Conservation (phyloP, 2,113 vertebrate species). For the Antennarius striatus region DNA sequence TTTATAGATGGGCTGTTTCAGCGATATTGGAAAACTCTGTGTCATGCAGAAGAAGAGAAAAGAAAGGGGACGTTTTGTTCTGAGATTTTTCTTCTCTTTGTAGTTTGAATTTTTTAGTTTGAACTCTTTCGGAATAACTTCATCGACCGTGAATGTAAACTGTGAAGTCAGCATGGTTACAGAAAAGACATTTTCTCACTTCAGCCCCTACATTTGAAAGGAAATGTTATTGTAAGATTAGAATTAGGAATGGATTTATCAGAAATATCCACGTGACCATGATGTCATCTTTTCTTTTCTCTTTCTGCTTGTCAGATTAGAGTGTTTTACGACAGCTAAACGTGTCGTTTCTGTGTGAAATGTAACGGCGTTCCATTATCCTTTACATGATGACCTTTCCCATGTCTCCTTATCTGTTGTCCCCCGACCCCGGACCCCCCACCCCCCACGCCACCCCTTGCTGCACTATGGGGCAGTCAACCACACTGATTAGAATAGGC, state of each 20-base stretch:
- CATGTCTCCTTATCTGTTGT: slow-evolving; percentile 2
- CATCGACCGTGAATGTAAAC: not conserved
- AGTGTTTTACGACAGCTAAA: no score
- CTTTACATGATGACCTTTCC: not conserved
- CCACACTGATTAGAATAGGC: slow-evolving; percentile 76
- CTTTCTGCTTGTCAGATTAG: no score
- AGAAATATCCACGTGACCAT: no score
- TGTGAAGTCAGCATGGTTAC: not conserved
- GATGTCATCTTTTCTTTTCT: no score
- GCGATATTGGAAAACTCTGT: slow-evolving; percentile 36
- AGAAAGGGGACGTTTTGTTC: slow-evolving; percentile 9
- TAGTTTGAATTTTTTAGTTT: not conserved
- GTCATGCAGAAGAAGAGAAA: slow-evolving; percentile 21
- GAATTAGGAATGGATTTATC: no score
- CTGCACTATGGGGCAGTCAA: slow-evolving; percentile 55
- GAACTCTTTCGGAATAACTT: not conserved
- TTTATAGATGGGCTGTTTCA: slow-evolving; percentile 26
- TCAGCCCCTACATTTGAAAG: no score
- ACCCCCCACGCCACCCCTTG: not conserved
- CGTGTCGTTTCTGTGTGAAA: not conserved
- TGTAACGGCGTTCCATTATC: not conserved
- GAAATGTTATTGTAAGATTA: no score
- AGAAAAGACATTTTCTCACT: no score
- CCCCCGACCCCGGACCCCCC: not conserved
- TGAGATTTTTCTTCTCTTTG: not conserved